phyloP scores from a whole-genome alignment of 1,140 invertebrate species.

The Pseudoatta argentina region DNA sequence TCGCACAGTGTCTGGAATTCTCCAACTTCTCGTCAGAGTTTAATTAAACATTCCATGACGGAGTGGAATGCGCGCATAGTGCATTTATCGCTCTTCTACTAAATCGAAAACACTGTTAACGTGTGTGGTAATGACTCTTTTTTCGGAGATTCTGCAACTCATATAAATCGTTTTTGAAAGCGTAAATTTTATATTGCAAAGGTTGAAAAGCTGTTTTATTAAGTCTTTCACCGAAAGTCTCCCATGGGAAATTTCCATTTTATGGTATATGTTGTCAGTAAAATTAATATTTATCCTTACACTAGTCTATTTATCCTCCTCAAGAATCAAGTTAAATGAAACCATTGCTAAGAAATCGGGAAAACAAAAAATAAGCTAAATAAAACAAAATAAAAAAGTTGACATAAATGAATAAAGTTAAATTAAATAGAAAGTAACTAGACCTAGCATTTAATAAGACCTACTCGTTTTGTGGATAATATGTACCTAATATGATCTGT shows the following conservation, averaged over 20 bases:
- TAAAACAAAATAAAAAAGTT: background rate
- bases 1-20: constrained; percentile 58
- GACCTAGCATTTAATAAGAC: no score
- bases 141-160: background rate
- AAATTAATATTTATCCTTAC: background rate
- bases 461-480: no score
- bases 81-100: constrained; percentile 32
- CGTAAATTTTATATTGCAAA: background rate
- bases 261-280: background rate
- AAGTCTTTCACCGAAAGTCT: background rate
- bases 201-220: background rate
- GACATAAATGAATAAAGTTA: background rate
- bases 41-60: constrained; percentile 73
- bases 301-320: background rate
- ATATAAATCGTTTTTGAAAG: background rate
- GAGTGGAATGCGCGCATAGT: constrained; percentile 45
- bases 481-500: no score
- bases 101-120: constrained; percentile 59
- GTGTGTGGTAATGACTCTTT: background rate
- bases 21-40: constrained; percentile 67
- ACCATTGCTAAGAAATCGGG: background rate
- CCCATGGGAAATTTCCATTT: background rate
- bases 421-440: background rate
- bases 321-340: background rate
- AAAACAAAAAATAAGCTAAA: background rate